Percentiles rank a stretch among this genome's conserved stretches.
Evolutionary conservation across 1,140 invertebrate species (phyloP).

Genomic region (Saxidomus purpurata): DNA sequence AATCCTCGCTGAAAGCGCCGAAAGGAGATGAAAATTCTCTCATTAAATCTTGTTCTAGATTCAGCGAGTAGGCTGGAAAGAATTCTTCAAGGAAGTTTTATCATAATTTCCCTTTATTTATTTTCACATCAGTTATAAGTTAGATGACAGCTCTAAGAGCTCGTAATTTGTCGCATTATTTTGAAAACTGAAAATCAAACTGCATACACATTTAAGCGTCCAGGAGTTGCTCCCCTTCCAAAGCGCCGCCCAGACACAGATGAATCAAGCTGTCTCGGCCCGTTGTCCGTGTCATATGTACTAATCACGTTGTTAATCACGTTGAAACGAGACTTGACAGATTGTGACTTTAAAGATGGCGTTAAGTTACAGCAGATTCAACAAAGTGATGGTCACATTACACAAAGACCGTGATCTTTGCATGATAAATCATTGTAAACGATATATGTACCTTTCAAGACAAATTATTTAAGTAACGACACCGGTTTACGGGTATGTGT

Average conservation of each 20-base stretch:
- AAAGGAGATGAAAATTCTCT: neutral
- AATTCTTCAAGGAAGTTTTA: slow-evolving; percentile 6
- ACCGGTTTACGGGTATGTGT: too few species aligned
- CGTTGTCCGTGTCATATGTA: slow-evolving; percentile 25
- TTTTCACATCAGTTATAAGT: slow-evolving; percentile 13
- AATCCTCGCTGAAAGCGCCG: neutral
- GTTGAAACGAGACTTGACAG: slow-evolving; percentile 45
- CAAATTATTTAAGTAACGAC: too few species aligned
- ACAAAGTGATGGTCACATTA: slow-evolving; percentile 9
- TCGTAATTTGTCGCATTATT: neutral
- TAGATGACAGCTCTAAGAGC: neutral
- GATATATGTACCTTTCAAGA: neutral
- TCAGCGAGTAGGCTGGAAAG: neutral
- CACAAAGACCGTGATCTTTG: slow-evolving; percentile 16
- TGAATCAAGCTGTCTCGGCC: slow-evolving; percentile 17
- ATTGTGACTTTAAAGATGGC: slow-evolving; percentile 17
- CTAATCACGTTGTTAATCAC: slow-evolving; percentile 50
- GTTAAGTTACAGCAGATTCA: slow-evolving; percentile 19
- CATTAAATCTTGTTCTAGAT: neutral
- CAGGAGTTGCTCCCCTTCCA: neutral
- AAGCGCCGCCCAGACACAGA: neutral
- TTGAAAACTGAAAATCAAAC: neutral
- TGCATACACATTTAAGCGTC: neutral
- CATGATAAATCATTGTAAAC: slow-evolving; percentile 26
- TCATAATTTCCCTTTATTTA: slow-evolving; percentile 28